Base-by-base conservation (phyloP, 2,888 invertebrate species). In the Sinohyriopsis cumingii region DNA sequence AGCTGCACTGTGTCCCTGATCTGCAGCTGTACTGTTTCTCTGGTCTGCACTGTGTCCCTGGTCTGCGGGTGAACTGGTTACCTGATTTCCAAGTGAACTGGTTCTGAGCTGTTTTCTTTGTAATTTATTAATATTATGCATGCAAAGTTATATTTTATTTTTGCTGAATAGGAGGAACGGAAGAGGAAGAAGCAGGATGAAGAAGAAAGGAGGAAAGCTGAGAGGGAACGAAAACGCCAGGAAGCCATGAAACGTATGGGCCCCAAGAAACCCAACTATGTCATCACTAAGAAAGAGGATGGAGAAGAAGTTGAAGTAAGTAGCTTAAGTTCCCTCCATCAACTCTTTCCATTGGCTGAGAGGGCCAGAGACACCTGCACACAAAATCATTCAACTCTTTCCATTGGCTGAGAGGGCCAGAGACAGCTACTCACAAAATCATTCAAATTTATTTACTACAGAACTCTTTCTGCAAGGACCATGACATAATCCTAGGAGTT, bases 221-320 rank as follows among this genome's bases (percentile, higher is more conserved):
- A 90, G 67, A 95, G 96, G 83, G 94, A 96, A 93, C 95, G 95
- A 89, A 99, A 99, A 92, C 95, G 98, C 91, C 96, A 95, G 89
- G 98, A 98, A 91, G 98, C 98, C 91, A 88, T 88, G 56, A 82
- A 83, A 57, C 75, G 84, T 65, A 82, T 79, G 62, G 83, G 77
- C 57, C 83, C 87, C 28, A 87, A 86, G 71, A 85, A 81, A 67
- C 88, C 87, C 24, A 89, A 89, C 81, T 89, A 86, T 74, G 87
- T 87, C 72, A 89, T 89, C 69, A 85, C 85, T 61, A 89, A 87
- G 76, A 79, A 81, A 60, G 79, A 75, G 20, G 79, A 76, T 55
- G 79, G 71, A n/a, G 73, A 68, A 28, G 60, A 61, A 66, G 57
- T 55, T 59, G 76, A 71, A 6, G 77, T 69, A 65, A 72, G 71